These are phyloP conservation scores for Ferrisia virgata DNA, from an alignment of 2,888 invertebrate genomes.

Conservation along the genomic window DNA sequence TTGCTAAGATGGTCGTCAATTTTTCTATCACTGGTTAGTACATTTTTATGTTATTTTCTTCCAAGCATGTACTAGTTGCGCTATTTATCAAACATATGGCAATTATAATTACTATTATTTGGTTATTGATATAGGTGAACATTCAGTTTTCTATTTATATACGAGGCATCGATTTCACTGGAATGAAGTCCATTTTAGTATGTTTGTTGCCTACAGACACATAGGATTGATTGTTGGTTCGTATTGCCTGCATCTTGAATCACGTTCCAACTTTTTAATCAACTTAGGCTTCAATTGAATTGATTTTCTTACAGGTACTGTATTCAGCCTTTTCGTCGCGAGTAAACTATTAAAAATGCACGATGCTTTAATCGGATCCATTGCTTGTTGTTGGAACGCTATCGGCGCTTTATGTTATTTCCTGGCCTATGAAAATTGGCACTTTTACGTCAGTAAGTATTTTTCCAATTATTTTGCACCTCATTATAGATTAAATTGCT, in stretches of 20 bases:
- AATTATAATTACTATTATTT: too few relatives aligned
- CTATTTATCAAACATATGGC: too few relatives aligned
- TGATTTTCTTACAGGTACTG: slow-evolving; percentile 47
- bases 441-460: slow-evolving; percentile 48
- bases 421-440: slow-evolving; percentile 46
- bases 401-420: slow-evolving; percentile 45
- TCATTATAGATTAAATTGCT: too few relatives aligned
- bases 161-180: slow-evolving; percentile 15
- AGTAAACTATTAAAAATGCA: slow-evolving; percentile 48
- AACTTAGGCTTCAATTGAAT: background rate
- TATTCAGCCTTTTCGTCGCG: slow-evolving; percentile 48
- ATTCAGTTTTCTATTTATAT: slow-evolving; percentile 29
- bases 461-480: background rate
- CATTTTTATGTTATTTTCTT: too few relatives aligned
- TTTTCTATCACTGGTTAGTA: background rate
- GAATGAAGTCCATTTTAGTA: slow-evolving; percentile 16
- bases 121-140: background rate
- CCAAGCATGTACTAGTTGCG: too few relatives aligned
- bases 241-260: background rate
- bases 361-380: slow-evolving; percentile 49
- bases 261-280: too few relatives aligned
- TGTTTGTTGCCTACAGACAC: background rate
- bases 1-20: background rate
- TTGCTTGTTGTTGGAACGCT: slow-evolving; percentile 47
- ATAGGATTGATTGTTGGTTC: slow-evolving; percentile 15